These are phyloP conservation scores for Leucophora obtusa DNA, from an alignment of 2,888 invertebrate genomes.

Conservation along the genomic window DNA sequence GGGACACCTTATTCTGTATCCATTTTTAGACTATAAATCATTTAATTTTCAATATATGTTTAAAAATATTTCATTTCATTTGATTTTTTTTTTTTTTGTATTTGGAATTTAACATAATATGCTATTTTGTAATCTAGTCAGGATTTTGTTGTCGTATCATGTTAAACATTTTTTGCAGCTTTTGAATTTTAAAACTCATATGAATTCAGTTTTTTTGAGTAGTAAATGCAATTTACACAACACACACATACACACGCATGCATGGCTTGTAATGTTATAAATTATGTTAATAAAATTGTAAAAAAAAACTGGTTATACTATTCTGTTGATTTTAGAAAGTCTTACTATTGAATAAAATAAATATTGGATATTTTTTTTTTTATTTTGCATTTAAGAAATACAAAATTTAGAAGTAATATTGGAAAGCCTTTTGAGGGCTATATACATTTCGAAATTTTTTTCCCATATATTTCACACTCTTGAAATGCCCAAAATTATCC, in stretches of 20 bases:
- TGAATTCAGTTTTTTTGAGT: neutral
- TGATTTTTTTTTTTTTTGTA: neutral
- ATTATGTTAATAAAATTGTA: conserved; percentile 5
- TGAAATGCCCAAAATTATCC: too few relatives aligned
- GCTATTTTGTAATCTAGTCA: conserved; percentile 49
- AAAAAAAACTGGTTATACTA: neutral
- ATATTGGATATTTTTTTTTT: too few relatives aligned
- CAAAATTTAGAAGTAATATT: too few relatives aligned
- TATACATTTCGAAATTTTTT: too few relatives aligned
- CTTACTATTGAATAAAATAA: neutral
- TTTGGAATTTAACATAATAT: conserved; percentile 43
- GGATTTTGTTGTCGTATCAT: conserved; percentile 50
- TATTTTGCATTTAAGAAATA: too few relatives aligned
- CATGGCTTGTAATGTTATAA: neutral
- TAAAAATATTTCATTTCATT: conserved; percentile 9
- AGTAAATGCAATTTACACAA: too few relatives aligned
- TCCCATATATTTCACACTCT: too few relatives aligned
- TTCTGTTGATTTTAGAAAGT: neutral
- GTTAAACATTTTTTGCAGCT: conserved; percentile 49
- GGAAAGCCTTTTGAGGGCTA: too few relatives aligned
- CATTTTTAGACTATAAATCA: conserved; percentile 41
- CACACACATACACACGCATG: neutral
- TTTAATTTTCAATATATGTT: conserved; percentile 45
- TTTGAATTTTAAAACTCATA: conserved; percentile 41
- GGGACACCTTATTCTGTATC: conserved; percentile 26